Conservation (phyloP, 2,113 vertebrate genomes). For the Ornithorhynchus anatinus region DNA sequence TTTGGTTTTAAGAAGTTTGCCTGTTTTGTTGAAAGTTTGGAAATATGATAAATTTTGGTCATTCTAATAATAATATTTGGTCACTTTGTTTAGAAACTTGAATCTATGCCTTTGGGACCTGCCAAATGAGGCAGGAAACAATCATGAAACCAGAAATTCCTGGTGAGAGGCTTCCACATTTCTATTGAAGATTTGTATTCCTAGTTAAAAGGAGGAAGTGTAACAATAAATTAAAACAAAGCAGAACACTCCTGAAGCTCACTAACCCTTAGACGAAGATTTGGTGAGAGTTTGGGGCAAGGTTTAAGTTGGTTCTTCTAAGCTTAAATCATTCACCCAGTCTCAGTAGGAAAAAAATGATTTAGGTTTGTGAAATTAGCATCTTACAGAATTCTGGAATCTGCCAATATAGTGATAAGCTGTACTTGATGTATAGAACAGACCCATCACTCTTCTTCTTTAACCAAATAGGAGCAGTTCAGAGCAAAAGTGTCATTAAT, state of each 20-base stretch:
- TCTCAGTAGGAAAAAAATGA: not conserved
- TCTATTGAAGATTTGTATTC: too few relatives aligned
- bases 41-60: not conserved
- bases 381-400: not conserved
- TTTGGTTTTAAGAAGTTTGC: not conserved
- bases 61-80: conserved; percentile 4
- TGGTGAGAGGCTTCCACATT: too few relatives aligned
- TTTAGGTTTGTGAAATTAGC: not conserved
- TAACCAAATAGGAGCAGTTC: not conserved
- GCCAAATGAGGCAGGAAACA: not conserved
- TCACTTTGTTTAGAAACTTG: conserved; percentile 16
- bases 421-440: not conserved
- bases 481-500: not conserved
- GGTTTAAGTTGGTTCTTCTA: not conserved
- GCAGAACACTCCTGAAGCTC: not conserved
- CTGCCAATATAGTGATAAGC: not conserved
- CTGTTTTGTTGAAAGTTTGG: not conserved
- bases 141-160: conserved; percentile 6
- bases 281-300: not conserved
- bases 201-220: not conserved
- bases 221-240: conserved; percentile 13
- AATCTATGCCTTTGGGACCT: not conserved
- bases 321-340: not conserved
- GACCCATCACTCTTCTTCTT: not conserved
- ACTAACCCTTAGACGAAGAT: not conserved